phyloP scores from a whole-genome alignment of 1,140 invertebrate species.

The Lamellibrachia luymesi region DNA sequence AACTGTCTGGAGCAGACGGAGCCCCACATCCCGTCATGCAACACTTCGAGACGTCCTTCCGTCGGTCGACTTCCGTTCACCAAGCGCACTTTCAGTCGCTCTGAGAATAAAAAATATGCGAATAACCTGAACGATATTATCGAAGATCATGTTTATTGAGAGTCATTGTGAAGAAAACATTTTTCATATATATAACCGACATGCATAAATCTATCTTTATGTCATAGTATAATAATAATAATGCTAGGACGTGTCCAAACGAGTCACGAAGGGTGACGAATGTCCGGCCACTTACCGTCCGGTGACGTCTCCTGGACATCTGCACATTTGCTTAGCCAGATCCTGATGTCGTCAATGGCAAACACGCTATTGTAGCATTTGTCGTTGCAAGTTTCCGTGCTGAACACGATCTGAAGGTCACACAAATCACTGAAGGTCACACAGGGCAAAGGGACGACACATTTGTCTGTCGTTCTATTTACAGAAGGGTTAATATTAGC shows the following conservation, averaged over 20 bases:
- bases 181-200: not conserved
- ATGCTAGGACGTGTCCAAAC: not conserved
- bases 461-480: no score
- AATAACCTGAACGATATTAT: not conserved
- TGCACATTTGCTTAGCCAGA: not conserved
- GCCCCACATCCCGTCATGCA: conserved; percentile 81
- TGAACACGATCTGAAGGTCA: not conserved
- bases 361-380: not conserved
- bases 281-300: conserved; percentile 19
- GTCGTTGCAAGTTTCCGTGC: not conserved
- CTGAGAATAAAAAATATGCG: conserved; percentile 11
- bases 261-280: not conserved
- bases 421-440: not conserved
- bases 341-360: conserved; percentile 17
- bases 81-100: conserved; percentile 7
- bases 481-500: no score
- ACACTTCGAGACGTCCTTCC: conserved; percentile 71
- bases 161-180: not conserved
- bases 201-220: no score
- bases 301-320: not conserved
- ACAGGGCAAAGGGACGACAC: no score
- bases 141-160: not conserved
- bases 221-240: not conserved
- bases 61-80: not conserved
- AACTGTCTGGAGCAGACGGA: conserved; percentile 90